Conservation (phyloP, 2,888 invertebrate species). For the Camponotus fellah region DNA sequence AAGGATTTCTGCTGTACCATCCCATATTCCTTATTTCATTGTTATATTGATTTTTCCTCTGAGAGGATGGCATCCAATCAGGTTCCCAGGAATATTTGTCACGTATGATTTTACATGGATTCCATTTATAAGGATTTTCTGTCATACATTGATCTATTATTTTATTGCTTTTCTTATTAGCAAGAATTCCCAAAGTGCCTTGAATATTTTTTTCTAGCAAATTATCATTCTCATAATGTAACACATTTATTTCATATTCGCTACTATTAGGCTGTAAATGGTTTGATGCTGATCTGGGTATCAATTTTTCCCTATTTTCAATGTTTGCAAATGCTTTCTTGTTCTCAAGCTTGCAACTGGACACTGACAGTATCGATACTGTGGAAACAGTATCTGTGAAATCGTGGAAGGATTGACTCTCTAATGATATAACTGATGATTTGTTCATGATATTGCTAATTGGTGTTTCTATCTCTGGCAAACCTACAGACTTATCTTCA, state of each 20-base stretch:
- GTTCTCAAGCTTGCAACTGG: conserved; percentile 6
- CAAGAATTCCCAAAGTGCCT: neutral
- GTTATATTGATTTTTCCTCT: neutral
- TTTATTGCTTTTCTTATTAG: neutral
- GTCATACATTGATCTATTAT: neutral
- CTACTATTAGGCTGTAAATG: conserved; percentile 12
- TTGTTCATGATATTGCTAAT: neutral
- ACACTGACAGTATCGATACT: neutral
- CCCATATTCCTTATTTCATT: neutral
- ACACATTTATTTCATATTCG: conserved; percentile 41
- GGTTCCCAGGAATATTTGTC: conserved; percentile 16
- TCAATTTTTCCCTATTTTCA: neutral
- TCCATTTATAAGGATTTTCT: neutral
- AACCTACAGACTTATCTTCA: neutral
- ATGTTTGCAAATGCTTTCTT: conserved; percentile 9
- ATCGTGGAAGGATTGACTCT: neutral
- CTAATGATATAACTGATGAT: neutral
- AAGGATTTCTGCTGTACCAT: neutral
- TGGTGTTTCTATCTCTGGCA: conserved; percentile 10
- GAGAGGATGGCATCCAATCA: neutral
- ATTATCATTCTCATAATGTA: conserved; percentile 40
- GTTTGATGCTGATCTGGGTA: neutral
- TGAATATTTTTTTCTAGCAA: neutral
- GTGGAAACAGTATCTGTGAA: neutral
- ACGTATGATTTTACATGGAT: neutral